Conservation (phyloP, 2,888 invertebrate genomes). For the Hirtodrosophila cameraria region DNA sequence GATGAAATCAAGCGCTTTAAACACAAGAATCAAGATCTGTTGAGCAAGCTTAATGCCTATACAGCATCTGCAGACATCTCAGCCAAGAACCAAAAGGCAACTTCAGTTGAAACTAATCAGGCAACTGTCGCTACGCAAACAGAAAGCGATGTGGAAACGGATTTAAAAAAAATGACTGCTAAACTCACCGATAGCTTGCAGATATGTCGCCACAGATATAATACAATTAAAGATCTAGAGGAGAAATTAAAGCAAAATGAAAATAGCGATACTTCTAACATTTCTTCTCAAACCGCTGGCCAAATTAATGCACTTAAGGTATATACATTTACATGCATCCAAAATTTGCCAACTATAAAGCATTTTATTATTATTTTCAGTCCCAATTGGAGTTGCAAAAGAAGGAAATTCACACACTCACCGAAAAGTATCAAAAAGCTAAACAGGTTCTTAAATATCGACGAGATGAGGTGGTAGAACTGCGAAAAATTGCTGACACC, state of each 20-base stretch:
- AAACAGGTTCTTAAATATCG: too few species aligned
- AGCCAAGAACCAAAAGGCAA: not conserved
- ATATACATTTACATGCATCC: not conserved
- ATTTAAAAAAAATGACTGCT: conserved; percentile 53
- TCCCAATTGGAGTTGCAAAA: too few species aligned
- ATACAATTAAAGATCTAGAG: conserved; percentile 70
- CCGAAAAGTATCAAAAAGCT: too few species aligned
- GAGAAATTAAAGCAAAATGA: conserved; percentile 60
- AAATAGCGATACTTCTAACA: conserved; percentile 43
- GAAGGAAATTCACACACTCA: not conserved
- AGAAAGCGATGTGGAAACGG: conserved; percentile 54
- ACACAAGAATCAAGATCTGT: conserved; percentile 59
- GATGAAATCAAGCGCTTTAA: conserved; percentile 76
- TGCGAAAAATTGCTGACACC: too few species aligned
- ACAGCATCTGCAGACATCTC: conserved; percentile 17
- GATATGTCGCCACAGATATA: conserved; percentile 75
- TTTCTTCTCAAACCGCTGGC: conserved; percentile 58
- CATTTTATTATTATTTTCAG: too few species aligned
- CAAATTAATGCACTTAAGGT: conserved; percentile 66
- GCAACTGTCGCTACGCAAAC: conserved; percentile 62
- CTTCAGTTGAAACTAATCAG: not conserved
- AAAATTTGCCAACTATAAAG: too few species aligned
- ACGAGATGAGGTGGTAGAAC: too few species aligned
- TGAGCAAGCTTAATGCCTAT: conserved; percentile 31
- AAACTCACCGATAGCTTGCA: conserved; percentile 75